Base-by-base conservation (phyloP, 2,797 vertebrate genomes). In the Tarsius wallacei region DNA sequence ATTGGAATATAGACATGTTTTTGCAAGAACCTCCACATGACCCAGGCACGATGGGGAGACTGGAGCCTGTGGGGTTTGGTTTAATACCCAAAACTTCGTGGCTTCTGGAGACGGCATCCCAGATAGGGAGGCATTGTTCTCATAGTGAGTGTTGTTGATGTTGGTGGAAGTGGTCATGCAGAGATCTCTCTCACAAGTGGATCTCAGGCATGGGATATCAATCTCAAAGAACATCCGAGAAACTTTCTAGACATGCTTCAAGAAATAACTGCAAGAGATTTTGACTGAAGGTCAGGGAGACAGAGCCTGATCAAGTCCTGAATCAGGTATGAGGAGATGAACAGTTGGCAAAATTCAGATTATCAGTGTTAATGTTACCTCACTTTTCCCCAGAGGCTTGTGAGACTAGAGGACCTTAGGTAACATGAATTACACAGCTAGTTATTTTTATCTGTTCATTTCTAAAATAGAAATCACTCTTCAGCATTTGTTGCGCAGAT, bases 191-290 rank as follows among this genome's bases (percentile, higher is more conserved):
- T 82, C 36, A 47, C 13, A 59, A 80, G 33, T 36, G 24, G 63
- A 51, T 55, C 22, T 87, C 59, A 24, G 42, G 47, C 24, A 51
- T 51, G 22, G 80, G 7, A 19, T 42, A 77, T 31, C 3, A 70
- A 17, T 82, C 63, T 95, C 78, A 80, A 55, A 82, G 53, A 81
- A 83, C 5, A 94, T 47, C 80, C 6, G 31, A 94, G 28, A 83
- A 83, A 77, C 17, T 77, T 33, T 21, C 68, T 71, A 61, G 36
- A 74, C 21, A 47, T 82, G 28, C n/a, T 82, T 91, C n/a, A 78
- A 68, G 70, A 88, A 95, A 73, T 73, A 53, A 66, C 73, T 71
- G 5, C 57, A 63, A 78, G 16, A 42, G 24, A n/a, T 82, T 83
- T 85, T 42, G 31, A 90, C 22, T 4, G 22, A 19, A 15, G 7